These are phyloP conservation scores for Chaetophractus vellerosus DNA, from an alignment of 2,797 vertebrate genomes.

Conservation along the genomic window DNA sequence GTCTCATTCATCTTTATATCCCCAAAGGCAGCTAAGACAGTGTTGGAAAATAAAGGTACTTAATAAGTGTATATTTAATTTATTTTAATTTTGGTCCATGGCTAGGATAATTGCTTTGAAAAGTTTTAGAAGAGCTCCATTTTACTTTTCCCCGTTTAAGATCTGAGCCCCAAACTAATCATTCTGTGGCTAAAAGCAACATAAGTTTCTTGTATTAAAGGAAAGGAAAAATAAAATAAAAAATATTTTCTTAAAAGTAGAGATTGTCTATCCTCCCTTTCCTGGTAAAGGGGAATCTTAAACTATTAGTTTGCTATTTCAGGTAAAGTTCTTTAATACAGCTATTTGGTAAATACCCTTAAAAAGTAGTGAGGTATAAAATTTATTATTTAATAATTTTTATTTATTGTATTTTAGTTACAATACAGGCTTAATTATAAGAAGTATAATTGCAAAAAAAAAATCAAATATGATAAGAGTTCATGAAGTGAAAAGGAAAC, in stretches of 20 bases:
- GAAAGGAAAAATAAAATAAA: slow-evolving; percentile 40
- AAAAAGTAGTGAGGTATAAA: slow-evolving; percentile 53
- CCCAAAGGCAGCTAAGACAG: background rate
- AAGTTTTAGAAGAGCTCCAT: background rate
- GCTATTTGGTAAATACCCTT: background rate
- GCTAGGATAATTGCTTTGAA: slow-evolving; percentile 52
- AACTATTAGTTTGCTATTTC: slow-evolving; percentile 45
- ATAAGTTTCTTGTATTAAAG: slow-evolving; percentile 48
- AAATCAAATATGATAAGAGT: background rate
- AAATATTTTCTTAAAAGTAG: slow-evolving; percentile 57
- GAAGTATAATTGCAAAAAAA: slow-evolving; percentile 46
- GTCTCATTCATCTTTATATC: background rate
- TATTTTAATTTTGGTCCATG: slow-evolving; percentile 34
- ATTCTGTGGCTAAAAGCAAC: slow-evolving; percentile 38
- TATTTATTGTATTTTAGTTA: slow-evolving; percentile 67
- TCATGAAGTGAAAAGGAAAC: slow-evolving; percentile 16
- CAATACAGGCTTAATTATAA: too few relatives aligned
- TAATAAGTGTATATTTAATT: background rate
- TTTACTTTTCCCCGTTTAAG: slow-evolving; percentile 16
- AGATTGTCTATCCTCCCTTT: background rate
- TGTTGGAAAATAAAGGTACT: slow-evolving; percentile 45
- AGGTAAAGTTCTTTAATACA: slow-evolving; percentile 26
- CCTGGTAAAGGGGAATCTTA: background rate
- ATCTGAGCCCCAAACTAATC: slow-evolving; percentile 34
- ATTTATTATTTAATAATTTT: slow-evolving; percentile 47